Percentiles rank a stretch among this genome's conserved stretches.
Evolutionary conservation across 2,888 invertebrate genomes (phyloP).

Genomic region (Leptopilina syphax): DNA sequence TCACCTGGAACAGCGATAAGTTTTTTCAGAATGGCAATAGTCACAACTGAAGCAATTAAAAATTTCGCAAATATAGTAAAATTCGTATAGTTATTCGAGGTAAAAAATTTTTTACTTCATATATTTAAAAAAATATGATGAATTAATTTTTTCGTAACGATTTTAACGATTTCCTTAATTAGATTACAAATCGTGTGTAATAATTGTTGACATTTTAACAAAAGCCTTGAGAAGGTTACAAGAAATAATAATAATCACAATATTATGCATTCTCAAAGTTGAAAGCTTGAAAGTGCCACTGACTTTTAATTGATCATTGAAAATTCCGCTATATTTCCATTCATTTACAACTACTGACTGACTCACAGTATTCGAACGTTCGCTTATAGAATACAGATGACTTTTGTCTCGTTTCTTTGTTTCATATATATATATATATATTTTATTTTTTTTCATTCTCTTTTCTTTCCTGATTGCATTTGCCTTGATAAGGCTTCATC

Average conservation of each 20-base stretch:
- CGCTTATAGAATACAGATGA: conserved; percentile 22
- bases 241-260: conserved; percentile 8
- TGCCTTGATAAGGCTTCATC: conserved; percentile 25
- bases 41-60: too few relatives aligned
- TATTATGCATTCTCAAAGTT: conserved; percentile 11
- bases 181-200: background rate
- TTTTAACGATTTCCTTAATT: background rate
- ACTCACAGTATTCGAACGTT: background rate
- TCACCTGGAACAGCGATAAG: too few relatives aligned
- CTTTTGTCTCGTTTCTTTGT: conserved; percentile 22
- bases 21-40: too few relatives aligned
- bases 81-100: too few relatives aligned
- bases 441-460: background rate
- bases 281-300: conserved; percentile 6
- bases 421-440: too few relatives aligned
- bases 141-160: background rate
- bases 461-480: conserved; percentile 6
- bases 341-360: conserved; percentile 32
- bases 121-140: too few relatives aligned
- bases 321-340: conserved; percentile 23
- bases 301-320: conserved; percentile 28
- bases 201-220: conserved; percentile 9
- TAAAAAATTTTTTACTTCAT: too few relatives aligned
- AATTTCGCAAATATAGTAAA: too few relatives aligned
- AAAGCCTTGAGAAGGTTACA: conserved; percentile 37